A percentile compares a stretch with the other conserved stretches of the same genome.
phyloP scores from a whole-genome alignment of 2,113 vertebrate species.

The Cyphomyrus plagiostoma region DNA sequence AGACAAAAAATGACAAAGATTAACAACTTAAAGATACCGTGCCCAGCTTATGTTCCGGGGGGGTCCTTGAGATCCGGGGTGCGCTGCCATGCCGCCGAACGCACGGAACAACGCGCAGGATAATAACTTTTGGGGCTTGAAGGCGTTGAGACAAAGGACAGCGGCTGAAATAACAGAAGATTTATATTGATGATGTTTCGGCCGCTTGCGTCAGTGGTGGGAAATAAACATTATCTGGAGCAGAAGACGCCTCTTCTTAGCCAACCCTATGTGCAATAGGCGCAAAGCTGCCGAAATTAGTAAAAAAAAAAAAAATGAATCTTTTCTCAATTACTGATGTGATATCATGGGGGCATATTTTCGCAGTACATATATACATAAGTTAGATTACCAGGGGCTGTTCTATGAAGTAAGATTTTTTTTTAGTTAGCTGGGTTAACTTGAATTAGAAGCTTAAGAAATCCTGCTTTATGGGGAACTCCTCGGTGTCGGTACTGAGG shows the following conservation, averaged over 20 bases:
- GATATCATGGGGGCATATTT: background rate
- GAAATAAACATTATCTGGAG: background rate
- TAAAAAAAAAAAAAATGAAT: background rate
- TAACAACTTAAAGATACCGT: background rate
- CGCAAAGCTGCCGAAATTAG: background rate
- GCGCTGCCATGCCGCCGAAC: background rate
- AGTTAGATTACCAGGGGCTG: background rate
- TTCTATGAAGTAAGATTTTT: background rate
- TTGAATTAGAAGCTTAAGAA: background rate
- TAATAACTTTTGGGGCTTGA: background rate
- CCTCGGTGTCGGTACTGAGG: background rate
- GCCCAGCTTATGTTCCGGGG: background rate
- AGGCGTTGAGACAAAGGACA: background rate
- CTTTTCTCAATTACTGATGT: background rate
- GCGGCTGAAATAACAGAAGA: background rate
- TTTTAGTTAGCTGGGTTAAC: background rate
- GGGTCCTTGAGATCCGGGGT: background rate
- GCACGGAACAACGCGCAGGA: background rate
- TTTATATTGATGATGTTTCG: background rate
- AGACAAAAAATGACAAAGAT: background rate
- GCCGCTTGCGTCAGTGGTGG: background rate
- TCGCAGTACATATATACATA: background rate
- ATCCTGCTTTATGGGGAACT: background rate
- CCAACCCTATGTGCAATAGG: background rate
- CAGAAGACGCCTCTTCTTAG: too few relatives aligned